Percentiles rank a stretch among this genome's conserved stretches.
phyloP scores from a whole-genome alignment of 2,888 invertebrate species.

The Margaritifera margaritifera region DNA sequence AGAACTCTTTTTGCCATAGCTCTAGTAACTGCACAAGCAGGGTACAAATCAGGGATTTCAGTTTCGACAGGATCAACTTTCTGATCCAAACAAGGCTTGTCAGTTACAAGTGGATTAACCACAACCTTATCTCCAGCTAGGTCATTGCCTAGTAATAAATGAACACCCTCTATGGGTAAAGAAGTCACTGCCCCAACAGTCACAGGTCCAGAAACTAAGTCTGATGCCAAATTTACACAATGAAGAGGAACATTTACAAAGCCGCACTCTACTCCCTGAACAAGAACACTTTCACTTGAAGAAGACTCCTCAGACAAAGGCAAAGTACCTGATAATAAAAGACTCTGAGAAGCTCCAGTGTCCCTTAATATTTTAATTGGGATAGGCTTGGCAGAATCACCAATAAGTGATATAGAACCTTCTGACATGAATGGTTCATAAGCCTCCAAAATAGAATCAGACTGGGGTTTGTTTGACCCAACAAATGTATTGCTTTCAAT shows the following conservation, averaged over 20 bases:
- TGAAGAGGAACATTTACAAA: slow-evolving; percentile 22
- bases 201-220: slow-evolving; percentile 21
- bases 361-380: slow-evolving; percentile 25
- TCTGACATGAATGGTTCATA: slow-evolving; percentile 27
- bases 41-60: neutral
- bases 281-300: slow-evolving; percentile 14
- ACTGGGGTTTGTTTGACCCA: no score
- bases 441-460: no score
- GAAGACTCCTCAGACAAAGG: slow-evolving; percentile 17
- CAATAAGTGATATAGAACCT: slow-evolving; percentile 21
- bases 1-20: no score
- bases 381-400: neutral
- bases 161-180: slow-evolving; percentile 19
- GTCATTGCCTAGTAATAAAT: slow-evolving; percentile 30
- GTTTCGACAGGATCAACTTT: neutral
- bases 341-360: slow-evolving; percentile 22
- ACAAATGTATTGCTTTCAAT: no score
- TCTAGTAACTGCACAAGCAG: no score
- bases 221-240: slow-evolving; percentile 18
- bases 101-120: slow-evolving; percentile 12
- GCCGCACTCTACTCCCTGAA: slow-evolving; percentile 24
- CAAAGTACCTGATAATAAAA: slow-evolving; percentile 13
- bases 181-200: slow-evolving; percentile 16
- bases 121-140: slow-evolving; percentile 20
- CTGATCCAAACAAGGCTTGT: neutral